phyloP scores from a whole-genome alignment of 2,113 vertebrate species.

The Stegastes partitus region DNA sequence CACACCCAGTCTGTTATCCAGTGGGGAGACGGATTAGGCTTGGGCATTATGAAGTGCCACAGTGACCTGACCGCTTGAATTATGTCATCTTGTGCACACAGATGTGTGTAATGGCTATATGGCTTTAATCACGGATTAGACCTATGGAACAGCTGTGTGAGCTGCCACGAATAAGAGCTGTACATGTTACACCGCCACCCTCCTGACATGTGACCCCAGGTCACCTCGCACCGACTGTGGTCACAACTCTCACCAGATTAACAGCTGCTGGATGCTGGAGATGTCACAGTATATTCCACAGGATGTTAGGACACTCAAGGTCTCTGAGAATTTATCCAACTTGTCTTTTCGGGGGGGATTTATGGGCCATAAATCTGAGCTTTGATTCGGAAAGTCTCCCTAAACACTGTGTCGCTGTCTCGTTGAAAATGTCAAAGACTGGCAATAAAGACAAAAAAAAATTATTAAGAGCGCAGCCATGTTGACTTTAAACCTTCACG shows the following conservation, averaged over 20 bases:
- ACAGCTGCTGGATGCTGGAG: conserved; percentile 12
- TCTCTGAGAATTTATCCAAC: conserved; percentile 3
- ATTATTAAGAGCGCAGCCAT: conserved; percentile 3
- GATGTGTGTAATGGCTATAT: conserved; percentile 33
- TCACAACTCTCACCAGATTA: conserved; percentile 19
- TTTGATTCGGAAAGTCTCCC: neutral
- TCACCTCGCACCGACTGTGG: neutral
- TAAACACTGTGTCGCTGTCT: neutral
- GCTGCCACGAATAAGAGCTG: conserved; percentile 26
- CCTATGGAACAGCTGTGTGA: conserved; percentile 56
- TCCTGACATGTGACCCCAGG: conserved; percentile 27
- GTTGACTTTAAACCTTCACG: conserved; percentile 10
- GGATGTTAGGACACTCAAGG: neutral
- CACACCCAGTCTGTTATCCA: conserved; percentile 33
- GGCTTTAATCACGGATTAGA: conserved; percentile 44
- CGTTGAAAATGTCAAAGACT: conserved; percentile 25
- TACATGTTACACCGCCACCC: conserved; percentile 28
- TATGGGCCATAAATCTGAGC: conserved; percentile 14
- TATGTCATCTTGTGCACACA: conserved; percentile 8
- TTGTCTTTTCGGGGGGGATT: neutral
- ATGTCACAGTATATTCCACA: neutral
- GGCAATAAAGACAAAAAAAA: neutral
- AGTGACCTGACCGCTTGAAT: conserved; percentile 7
- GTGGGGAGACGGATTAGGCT: conserved; percentile 28
- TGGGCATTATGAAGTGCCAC: conserved; percentile 37